Evolutionary conservation across 2,113 vertebrate species (phyloP).

Genomic region (Pterocles gutturalis): DNA sequence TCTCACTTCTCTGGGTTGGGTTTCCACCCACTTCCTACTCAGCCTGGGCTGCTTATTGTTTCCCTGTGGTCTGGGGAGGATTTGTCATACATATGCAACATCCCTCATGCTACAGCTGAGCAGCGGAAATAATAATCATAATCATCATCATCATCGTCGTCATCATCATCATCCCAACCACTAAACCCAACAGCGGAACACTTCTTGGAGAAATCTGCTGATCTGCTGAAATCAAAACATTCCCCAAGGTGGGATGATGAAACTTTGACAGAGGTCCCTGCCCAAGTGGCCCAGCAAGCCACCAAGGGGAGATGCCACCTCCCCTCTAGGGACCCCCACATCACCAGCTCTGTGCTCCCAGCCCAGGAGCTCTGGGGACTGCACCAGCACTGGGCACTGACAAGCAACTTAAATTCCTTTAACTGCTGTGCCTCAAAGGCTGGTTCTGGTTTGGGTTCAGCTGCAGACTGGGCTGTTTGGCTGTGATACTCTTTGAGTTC

Average conservation of each 20-base stretch:
- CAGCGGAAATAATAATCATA: rapidly evolving
- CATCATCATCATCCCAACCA: too few species aligned
- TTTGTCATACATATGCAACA: not conserved
- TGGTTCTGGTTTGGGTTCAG: not conserved
- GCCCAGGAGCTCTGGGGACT: not conserved
- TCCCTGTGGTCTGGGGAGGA: not conserved
- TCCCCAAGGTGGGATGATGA: not conserved
- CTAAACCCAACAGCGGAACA: not conserved
- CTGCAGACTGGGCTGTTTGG: not conserved
- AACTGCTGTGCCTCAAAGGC: not conserved
- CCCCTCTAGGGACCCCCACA: not conserved
- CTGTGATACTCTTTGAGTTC: not conserved
- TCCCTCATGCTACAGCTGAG: not conserved
- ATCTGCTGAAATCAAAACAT: not conserved
- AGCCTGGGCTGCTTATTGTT: not conserved
- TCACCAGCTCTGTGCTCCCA: rapidly evolving
- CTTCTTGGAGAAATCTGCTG: not conserved
- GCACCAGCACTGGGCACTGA: not conserved
- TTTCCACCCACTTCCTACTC: not conserved
- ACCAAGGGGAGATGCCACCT: not conserved
- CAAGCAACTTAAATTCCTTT: not conserved
- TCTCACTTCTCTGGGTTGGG: not conserved
- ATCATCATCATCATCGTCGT: too few species aligned
- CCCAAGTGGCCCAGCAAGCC: not conserved
- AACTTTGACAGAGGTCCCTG: not conserved